phyloP scores from a whole-genome alignment of 2,888 invertebrate genomes.

The Idaea dimidiata region DNA sequence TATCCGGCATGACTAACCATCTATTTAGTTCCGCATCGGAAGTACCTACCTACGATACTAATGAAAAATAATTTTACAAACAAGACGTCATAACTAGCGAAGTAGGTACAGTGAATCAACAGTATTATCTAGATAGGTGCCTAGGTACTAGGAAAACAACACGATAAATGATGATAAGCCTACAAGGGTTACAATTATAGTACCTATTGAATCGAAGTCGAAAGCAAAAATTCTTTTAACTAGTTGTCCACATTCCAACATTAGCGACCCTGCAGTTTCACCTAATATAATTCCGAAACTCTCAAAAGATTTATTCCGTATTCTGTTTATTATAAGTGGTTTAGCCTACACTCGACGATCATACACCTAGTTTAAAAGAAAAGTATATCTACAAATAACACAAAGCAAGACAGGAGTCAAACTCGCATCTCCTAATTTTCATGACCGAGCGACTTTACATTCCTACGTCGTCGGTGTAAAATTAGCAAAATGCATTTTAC shows the following conservation, averaged over 20 bases:
- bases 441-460: too few relatives aligned
- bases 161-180: constrained; percentile 38
- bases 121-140: constrained; percentile 10
- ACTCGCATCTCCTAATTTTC: too few relatives aligned
- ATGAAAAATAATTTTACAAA: constrained; percentile 19
- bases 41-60: constrained; percentile 11
- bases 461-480: too few relatives aligned
- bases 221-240: background rate
- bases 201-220: constrained; percentile 3
- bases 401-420: too few relatives aligned
- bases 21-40: constrained; percentile 24
- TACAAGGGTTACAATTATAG: constrained; percentile 8
- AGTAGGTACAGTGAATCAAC: constrained; percentile 24
- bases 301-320: too few relatives aligned
- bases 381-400: too few relatives aligned
- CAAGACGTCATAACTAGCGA: background rate
- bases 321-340: too few relatives aligned
- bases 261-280: too few relatives aligned
- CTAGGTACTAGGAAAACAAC: constrained; percentile 33
- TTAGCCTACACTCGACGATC: too few relatives aligned
- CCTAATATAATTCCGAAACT: too few relatives aligned
- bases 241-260: background rate
- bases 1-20: constrained; percentile 20
- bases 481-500: too few relatives aligned
- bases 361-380: too few relatives aligned